Base-by-base conservation (phyloP, 2,797 vertebrate species). In the Paguma larvata region DNA sequence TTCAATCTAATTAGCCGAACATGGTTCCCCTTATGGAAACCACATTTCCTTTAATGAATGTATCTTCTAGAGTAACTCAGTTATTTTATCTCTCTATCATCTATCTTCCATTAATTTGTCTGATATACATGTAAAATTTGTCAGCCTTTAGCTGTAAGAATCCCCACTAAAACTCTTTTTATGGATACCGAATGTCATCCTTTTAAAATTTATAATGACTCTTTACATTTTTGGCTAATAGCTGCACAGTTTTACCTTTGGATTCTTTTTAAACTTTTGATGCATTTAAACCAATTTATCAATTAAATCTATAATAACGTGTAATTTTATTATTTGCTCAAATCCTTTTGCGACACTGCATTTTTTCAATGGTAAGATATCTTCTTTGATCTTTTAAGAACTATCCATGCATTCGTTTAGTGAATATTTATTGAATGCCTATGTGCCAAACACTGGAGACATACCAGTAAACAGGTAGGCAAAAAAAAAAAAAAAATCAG, bases 251-350 rank as follows among this genome's bases (percentile, higher is more conserved):
- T 91, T 79, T 30, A 79, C 51, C 19, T 15, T 85, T 96, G 21
- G 34, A 70, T 80, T 73, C 18, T 90, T 91, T 79, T 77, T 56
- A 95, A 95, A 79, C 30, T 65, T 83, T 70, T 53, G 25, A 78
- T 48, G 5, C 4, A 73, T 67, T 94, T 88, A 89, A 78, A 51
- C 15, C 72, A 83, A 84, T 87, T 84, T 44, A 75, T 83, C 23
- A 83, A 13, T 78, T 67, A 87, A 95, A 72, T 90, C 19, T 79
- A 27, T 56, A 80, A n/a, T 12, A 67, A 63, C 10, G 11, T 92
- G 34, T 68, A 59, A 70, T 73, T 87, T 83, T 83, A n/a, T 90
- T 85, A 88, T 87, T 94, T 94, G 18, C 30, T 94, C 48, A 82
- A 89, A 79, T 83, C 15, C 6, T 56, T 93, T 68, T 72, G 38